Evolutionary conservation across 2,797 vertebrate genomes (phyloP).

Genomic region (Pangasius macronema): DNA sequence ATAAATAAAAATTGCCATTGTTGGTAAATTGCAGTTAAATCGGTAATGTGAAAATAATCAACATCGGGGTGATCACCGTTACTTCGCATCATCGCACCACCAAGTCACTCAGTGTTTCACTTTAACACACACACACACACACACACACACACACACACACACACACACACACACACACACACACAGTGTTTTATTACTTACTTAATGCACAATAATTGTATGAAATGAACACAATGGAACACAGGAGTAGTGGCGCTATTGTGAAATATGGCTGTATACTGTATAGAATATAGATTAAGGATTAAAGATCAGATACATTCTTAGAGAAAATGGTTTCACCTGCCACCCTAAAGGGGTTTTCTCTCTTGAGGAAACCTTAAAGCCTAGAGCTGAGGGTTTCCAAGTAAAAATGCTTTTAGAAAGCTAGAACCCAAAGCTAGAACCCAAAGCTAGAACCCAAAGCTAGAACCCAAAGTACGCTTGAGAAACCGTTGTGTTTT

Average conservation of each 20-base stretch:
- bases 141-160: too few species aligned
- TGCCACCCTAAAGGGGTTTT: neutral
- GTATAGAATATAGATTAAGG: neutral
- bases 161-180: too few species aligned
- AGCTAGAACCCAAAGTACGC: too few species aligned
- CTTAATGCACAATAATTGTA: neutral
- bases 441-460: too few species aligned
- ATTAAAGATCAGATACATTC: neutral
- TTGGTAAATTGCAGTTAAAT: neutral
- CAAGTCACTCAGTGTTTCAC: neutral
- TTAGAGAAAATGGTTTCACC: neutral
- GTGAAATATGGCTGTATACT: neutral
- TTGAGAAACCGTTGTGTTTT: neutral
- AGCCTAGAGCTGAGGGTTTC: neutral
- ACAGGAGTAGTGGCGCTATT: too few species aligned
- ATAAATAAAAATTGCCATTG: neutral
- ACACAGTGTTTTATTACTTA: neutral
- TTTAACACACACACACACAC: too few species aligned
- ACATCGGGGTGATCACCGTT: neutral
- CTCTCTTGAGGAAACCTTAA: neutral
- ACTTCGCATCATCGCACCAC: neutral
- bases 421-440: neutral
- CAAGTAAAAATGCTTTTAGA: neutral
- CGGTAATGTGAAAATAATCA: neutral
- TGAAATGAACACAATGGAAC: neutral